Conservation (phyloP, 2,888 invertebrate species). For the Melinaea marsaeus region DNA sequence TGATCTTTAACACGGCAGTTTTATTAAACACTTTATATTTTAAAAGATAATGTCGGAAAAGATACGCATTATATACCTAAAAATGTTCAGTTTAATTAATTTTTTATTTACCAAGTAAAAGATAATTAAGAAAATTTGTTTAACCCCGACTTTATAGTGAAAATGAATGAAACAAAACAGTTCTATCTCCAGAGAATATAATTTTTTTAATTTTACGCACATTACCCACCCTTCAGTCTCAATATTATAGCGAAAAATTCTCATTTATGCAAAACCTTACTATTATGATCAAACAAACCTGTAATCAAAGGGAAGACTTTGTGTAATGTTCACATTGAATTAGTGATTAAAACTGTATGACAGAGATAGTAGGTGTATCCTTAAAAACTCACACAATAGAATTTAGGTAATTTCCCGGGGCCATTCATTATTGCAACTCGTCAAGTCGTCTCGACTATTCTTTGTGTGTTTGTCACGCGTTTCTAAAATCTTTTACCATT, state of each 20-base stretch:
- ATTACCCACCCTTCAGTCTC: slow-evolving; percentile 57
- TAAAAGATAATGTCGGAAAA: slow-evolving; percentile 9
- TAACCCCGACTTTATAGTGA: slow-evolving; percentile 23
- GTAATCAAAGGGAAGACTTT: slow-evolving; percentile 18
- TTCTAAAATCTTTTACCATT: slow-evolving; percentile 46
- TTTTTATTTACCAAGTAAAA: slow-evolving; percentile 25
- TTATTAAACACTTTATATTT: slow-evolving; percentile 14
- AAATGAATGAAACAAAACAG: slow-evolving; percentile 48
- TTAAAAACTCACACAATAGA: slow-evolving; percentile 46
- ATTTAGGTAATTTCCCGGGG: slow-evolving; percentile 41
- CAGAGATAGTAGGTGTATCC: slow-evolving; percentile 45
- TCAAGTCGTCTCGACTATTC: slow-evolving; percentile 44
- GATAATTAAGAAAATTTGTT: slow-evolving; percentile 45
- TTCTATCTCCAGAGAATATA: slow-evolving; percentile 50
- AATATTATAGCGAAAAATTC: slow-evolving; percentile 52
- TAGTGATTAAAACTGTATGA: slow-evolving; percentile 50
- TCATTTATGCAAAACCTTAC: slow-evolving; percentile 53
- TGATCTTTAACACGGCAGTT: slow-evolving; percentile 6
- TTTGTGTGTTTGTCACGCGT: slow-evolving; percentile 58
- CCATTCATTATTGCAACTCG: slow-evolving; percentile 55
- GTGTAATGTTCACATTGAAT: slow-evolving; percentile 37
- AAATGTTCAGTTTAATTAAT: slow-evolving; percentile 22
- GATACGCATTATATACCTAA: slow-evolving; percentile 1
- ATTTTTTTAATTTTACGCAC: slow-evolving; percentile 67
- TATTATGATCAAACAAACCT: slow-evolving; percentile 46